These are phyloP conservation scores for Parthenolecanium corni DNA, from an alignment of 2,888 invertebrate genomes.

Conservation along the genomic window DNA sequence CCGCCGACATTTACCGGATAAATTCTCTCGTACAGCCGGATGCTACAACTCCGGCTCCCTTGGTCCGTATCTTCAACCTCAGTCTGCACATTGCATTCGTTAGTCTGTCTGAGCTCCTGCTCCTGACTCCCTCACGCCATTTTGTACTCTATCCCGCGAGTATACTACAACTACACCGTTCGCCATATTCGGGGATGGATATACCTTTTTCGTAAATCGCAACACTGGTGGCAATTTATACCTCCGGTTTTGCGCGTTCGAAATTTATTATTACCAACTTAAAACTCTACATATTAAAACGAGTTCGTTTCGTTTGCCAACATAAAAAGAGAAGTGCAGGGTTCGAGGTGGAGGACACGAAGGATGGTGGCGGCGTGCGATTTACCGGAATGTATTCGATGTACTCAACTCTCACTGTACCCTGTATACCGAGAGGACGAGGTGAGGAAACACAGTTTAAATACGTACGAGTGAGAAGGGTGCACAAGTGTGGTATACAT, in stretches of 20 bases:
- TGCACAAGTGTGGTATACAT: not conserved
- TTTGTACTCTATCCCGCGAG: no score
- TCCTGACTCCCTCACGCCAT: no score
- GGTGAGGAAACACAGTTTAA: no score
- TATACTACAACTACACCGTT: no score
- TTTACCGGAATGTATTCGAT: not conserved
- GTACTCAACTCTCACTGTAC: not conserved
- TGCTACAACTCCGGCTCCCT: no score
- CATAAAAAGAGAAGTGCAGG: not conserved
- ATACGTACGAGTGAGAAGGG: no score
- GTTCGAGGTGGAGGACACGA: not conserved
- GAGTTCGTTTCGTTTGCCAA: not conserved
- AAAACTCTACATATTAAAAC: slow-evolving; percentile 13
- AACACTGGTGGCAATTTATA: not conserved
- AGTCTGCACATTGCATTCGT: no score
- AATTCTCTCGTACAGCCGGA: no score
- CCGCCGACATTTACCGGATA: not conserved
- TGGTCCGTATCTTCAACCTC: no score
- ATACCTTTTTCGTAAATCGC: not conserved
- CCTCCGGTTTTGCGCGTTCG: not conserved
- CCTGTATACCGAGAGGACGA: no score
- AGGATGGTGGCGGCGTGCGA: not conserved
- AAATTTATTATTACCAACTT: slow-evolving; percentile 1
- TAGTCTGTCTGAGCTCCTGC: no score
- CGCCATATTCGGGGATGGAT: not conserved